These are phyloP conservation scores for Heloderma charlesbogerti DNA, from an alignment of 2,113 vertebrate species.

Conservation along the genomic window DNA sequence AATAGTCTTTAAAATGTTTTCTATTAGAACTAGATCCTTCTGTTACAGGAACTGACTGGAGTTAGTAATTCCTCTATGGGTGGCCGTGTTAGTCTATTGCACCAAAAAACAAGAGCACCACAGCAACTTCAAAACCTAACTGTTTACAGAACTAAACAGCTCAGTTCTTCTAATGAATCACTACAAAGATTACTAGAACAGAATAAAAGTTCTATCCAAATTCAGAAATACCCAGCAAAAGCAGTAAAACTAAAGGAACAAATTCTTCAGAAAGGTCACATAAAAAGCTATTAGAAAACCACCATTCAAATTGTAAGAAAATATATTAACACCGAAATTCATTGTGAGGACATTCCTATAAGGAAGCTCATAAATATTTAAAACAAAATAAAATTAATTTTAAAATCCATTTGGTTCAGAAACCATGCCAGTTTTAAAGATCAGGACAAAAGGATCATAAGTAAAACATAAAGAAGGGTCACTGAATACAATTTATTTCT, in stretches of 20 bases:
- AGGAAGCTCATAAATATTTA: neutral
- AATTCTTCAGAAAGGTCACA: neutral
- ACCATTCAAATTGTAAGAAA: neutral
- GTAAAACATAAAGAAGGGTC: no score
- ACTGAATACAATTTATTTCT: no score
- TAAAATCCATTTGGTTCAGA: no score
- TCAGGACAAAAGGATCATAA: no score
- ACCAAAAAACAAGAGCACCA: neutral
- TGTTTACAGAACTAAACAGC: neutral
- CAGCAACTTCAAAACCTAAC: neutral
- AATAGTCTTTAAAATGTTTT: neutral
- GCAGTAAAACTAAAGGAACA: neutral
- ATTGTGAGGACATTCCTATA: neutral
- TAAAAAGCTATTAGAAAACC: neutral
- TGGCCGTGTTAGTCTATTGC: neutral
- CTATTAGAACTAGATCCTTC: neutral
- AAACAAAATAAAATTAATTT: no score
- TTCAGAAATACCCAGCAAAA: neutral
- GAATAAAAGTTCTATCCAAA: neutral
- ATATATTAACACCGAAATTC: neutral
- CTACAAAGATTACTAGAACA: neutral
- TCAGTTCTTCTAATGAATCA: neutral
- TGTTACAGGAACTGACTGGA: neutral
- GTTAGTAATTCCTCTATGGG: neutral
- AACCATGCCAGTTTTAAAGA: no score